Evolutionary conservation across 2,888 invertebrate species (phyloP).

Genomic region (Gortyna flavago): DNA sequence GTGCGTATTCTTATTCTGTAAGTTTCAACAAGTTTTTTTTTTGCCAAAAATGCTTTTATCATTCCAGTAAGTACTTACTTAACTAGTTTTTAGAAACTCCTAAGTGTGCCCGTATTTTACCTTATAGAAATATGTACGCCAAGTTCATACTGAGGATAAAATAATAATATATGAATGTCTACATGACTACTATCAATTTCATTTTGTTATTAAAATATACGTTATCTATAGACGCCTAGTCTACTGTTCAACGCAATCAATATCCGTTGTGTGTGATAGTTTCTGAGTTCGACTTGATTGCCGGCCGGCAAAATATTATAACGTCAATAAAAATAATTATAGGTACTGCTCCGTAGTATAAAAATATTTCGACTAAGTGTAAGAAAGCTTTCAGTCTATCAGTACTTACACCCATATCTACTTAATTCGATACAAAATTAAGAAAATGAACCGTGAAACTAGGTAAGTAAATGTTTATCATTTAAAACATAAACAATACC

Average conservation of each 20-base stretch:
- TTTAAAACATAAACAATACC: background rate
- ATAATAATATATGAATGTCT: too few species aligned
- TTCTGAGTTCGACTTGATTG: background rate
- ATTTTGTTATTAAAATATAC: background rate
- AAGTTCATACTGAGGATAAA: background rate
- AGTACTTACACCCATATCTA: too few species aligned
- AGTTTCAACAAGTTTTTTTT: background rate
- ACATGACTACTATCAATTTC: background rate
- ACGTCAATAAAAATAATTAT: slow-evolving; percentile 19
- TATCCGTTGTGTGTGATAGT: slow-evolving; percentile 21
- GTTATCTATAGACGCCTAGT: slow-evolving; percentile 40
- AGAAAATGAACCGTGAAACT: background rate
- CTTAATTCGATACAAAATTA: background rate
- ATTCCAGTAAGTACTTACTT: background rate
- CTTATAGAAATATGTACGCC: background rate
- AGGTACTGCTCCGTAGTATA: background rate
- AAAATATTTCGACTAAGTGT: background rate
- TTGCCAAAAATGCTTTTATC: background rate
- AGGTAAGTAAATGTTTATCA: background rate
- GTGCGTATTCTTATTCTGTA: background rate
- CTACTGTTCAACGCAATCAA: slow-evolving; percentile 37
- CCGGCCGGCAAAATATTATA: slow-evolving; percentile 45
- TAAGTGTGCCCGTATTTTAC: background rate
- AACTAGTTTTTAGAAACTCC: background rate
- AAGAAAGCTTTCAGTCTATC: background rate